Evolutionary conservation across 2,888 invertebrate species (phyloP), one percentile per base, ranked within the genome.

Genomic region (Phyllotreta striolata): DNA sequence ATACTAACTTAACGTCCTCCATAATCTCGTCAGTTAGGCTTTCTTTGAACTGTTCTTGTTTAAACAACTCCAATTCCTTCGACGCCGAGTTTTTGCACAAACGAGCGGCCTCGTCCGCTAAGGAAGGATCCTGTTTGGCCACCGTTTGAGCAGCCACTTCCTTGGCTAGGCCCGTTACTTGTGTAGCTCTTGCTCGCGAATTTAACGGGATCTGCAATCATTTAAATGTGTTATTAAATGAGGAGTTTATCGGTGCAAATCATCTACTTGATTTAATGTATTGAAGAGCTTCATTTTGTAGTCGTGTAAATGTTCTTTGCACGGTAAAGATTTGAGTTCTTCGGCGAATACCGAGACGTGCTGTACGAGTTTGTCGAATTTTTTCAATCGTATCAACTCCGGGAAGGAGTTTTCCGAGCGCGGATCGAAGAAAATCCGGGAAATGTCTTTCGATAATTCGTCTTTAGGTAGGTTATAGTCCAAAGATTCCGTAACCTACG

Each of bases 11-110:
- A 12, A 56, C 14, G 41, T 47, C 58, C 3, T 62, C 51, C 39
- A 10, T 24, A 10, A 57, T 55, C 38, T 65, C 65, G 24, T 58
- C 62, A 39, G 49, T 41, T 38, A 62, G 66, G 8, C 62, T 66
- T 35, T 54, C 59, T 8, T 51, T 55, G 38, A 55, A 61, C 34
- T 46, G 6, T 34, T 61, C 55, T 10, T 52, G 5, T 34, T 62
- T 41, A 4, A 66, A 8, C 10, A 39, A 7, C 6, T 58, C 12
- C 37, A 62, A 39, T 3, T 56, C 14, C 12, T 51, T 55, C 1
- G 34, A 7, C 7, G 62, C 62, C 6, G 70, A 63, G 9, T 66
- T 58, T 24, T 57, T 46, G 52, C 73, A 73, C n/a, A 73, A 35
- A 7, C 38, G 59, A 6, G 69, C 59, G 12, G 62, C 56, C 37